Base-by-base conservation (phyloP, 2,888 invertebrate species). In the Microctonus hyperodae region DNA sequence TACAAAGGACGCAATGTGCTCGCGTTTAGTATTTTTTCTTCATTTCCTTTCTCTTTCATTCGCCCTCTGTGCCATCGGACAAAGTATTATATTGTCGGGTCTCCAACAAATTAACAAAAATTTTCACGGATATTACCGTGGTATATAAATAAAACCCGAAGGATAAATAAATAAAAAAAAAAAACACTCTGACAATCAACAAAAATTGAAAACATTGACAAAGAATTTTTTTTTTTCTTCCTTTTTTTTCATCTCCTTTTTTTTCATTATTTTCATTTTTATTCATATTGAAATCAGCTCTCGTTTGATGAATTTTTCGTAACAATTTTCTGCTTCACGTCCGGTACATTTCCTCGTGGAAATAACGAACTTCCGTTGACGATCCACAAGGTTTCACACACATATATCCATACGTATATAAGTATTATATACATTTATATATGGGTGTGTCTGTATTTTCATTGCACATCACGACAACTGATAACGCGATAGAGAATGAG, bases 311-410 rank as follows among this genome's bases (percentile, higher is more conserved):
- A 55, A 60, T 44, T 51, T 61, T 66, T 51, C 20, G 7, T 20
- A 65, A 66, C 50, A 61, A 66, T 66, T 66, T 66, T 55, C 13
- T 33, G 16, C 40, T 40, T 64, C 61, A 50, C 53, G 44, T 60
- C 40, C 57, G 48, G 20, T 25, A 55, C 48, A 68, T 68, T 64
- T 57, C 59, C 58, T 37, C 28, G 13, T 48, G 67, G 66, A 65
- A 57, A 61, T 64, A 59, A 64, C 60, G 66, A 66, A 64, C 64
- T 68, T 64, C 67, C 67, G 67, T 57, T 51, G 63, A 63, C 51
- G 23, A 61, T 31, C n/a, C 35, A 33, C 51, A 50, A 50, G 33
- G 20, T 28, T 28, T 22, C 23, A 31, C 53, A 25, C 16, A 53
- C 9, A 37, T 37, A 22, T 28, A 37, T 35, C 53, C 13, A 28